phyloP scores from a whole-genome alignment of 2,888 invertebrate genomes.

The Mellilla xanthometata region DNA sequence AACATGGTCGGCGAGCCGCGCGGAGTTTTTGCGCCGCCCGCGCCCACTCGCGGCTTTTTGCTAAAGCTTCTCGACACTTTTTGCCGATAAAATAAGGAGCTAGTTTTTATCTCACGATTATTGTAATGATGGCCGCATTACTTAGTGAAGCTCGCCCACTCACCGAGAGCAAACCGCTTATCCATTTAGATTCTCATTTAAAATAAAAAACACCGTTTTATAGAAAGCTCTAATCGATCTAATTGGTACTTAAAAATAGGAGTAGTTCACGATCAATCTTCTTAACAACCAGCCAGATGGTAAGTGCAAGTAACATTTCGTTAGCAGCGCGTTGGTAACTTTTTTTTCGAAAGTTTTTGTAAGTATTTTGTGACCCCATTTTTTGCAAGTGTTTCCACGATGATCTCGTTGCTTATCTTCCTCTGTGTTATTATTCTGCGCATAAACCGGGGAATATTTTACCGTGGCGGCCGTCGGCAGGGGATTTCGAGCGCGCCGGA shows the following conservation, averaged over 20 bases:
- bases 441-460: conserved; percentile 75
- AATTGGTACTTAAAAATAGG: too few species aligned
- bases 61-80: conserved; percentile 47
- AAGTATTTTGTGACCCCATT: background rate
- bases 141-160: conserved; percentile 3
- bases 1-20: conserved; percentile 58
- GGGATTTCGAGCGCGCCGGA: conserved; percentile 70
- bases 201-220: conserved; percentile 1
- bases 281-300: too few species aligned
- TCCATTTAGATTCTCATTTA: background rate
- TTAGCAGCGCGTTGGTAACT: too few species aligned
- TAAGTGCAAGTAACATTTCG: too few species aligned
- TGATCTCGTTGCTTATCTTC: conserved; percentile 29
- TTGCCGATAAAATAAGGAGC: conserved; percentile 42
- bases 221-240: background rate
- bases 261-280: too few species aligned
- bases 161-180: background rate
- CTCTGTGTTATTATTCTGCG: conserved; percentile 64
- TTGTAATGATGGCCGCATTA: conserved; percentile 27
- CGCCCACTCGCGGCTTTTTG: conserved; percentile 55
- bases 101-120: conserved; percentile 34
- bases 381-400: conserved; percentile 31
- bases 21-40: conserved; percentile 55
- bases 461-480: conserved; percentile 59
- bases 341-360: too few species aligned